Evolutionary conservation across 2,113 vertebrate genomes (phyloP), one percentile per base, ranked within the genome.

Genomic region (Taurulus bubalis): DNA sequence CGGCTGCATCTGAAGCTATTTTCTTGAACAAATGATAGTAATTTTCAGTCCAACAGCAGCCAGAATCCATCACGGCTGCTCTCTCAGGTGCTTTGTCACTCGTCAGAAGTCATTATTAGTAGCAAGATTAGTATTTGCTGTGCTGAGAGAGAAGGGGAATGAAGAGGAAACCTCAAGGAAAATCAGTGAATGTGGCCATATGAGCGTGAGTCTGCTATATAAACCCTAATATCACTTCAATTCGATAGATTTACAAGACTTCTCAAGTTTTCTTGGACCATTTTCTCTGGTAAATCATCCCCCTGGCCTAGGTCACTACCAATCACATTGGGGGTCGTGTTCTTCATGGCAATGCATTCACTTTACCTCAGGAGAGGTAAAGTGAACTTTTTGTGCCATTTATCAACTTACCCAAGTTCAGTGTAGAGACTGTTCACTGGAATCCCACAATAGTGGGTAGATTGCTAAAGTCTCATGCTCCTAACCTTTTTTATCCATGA

Each of bases 21-120:
- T 94, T 91, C 90, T 92, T 93, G 91, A 91, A 94, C 94, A 94
- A 94, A 94, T 94, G 93, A 94, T 94, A 90, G 94, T 93, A 90
- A 94, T 95, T 95, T 95, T 88, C 90, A 77, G 82, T 83, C 87
- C 88, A 86, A 89, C 89, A 80, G 92, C 91, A 84, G 90, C 89
- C 89, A 72, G 82, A 93, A 92, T 93, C 91, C 77, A 93, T 93
- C 91, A 85, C 83, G 49, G 28, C 82, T 67, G 79, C 67, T 85
- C 80, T 92, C 90, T 88, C 89, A 87, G 89, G 91, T 91, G 82
- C 92, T 95, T 95, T 95, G 92, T 95, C 92, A 94, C 87, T 94
- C 85, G 85, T 93, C 93, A 93, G 86, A 95, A 93, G 90, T 94
- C 92, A 93, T 95, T 95, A 95, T 92, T 81, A 84, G 87, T 68